Evolutionary conservation across 2,113 vertebrate species (phyloP).

Genomic region (Pimephales promelas): DNA sequence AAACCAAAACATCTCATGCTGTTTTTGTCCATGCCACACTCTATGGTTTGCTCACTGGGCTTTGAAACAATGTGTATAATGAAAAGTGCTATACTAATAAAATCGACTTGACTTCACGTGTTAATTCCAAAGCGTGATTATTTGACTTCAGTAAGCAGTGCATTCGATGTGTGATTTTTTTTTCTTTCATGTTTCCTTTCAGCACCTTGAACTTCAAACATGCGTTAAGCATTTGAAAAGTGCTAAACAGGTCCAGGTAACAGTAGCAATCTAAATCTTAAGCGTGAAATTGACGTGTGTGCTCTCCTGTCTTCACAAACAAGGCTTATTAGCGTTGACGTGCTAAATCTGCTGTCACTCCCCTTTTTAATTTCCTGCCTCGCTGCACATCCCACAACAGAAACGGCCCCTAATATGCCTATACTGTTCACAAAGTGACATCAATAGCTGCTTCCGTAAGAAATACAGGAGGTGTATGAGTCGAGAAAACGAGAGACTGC

Average conservation of each 20-base stretch:
- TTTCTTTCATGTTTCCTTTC: background rate
- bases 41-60: background rate
- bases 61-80: background rate
- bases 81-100: background rate
- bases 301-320: conserved; percentile 70
- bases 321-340: conserved; percentile 71
- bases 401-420: conserved; percentile 62
- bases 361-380: conserved; percentile 76
- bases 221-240: conserved; percentile 37
- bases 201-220: conserved; percentile 11
- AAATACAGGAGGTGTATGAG: conserved; percentile 28
- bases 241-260: conserved; percentile 53
- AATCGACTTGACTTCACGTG: background rate
- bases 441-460: conserved; percentile 44
- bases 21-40: background rate
- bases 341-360: conserved; percentile 62
- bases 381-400: conserved; percentile 63
- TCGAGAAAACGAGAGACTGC: conserved; percentile 37
- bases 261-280: conserved; percentile 62
- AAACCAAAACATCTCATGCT: background rate
- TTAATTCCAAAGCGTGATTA: background rate
- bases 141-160: background rate
- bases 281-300: conserved; percentile 67
- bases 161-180: background rate
- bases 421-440: conserved; percentile 59